These are phyloP conservation scores for Spermophilus dauricus DNA, from an alignment of 2,113 vertebrate species.

Conservation along the genomic window DNA sequence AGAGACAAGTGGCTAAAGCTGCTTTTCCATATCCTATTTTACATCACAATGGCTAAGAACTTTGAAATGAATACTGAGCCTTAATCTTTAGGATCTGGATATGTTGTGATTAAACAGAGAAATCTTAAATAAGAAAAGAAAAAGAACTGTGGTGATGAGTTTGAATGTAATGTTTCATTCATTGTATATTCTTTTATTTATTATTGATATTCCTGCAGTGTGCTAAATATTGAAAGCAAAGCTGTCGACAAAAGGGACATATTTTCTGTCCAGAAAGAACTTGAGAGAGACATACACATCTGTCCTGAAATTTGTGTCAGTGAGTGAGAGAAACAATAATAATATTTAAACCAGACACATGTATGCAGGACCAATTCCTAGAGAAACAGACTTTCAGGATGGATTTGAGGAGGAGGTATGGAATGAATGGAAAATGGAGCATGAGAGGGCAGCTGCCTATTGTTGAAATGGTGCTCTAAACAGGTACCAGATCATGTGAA, in stretches of 20 bases:
- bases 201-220: background rate
- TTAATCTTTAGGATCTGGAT: conserved; percentile 20
- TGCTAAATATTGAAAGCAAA: background rate
- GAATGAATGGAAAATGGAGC: background rate
- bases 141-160: background rate
- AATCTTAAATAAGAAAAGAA: background rate
- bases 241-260: background rate
- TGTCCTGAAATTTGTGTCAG: background rate
- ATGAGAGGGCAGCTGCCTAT: background rate
- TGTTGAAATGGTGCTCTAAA: background rate
- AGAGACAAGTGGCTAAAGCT: background rate
- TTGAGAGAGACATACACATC: background rate
- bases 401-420: background rate
- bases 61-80: background rate
- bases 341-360: background rate
- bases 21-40: background rate
- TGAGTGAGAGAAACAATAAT: background rate
- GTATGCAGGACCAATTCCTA: background rate
- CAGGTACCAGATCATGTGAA: background rate
- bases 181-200: background rate
- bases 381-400: background rate
- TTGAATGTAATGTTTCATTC: background rate
- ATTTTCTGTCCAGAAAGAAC: background rate
- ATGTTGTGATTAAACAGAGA: background rate
- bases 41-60: background rate